phyloP scores from a whole-genome alignment of 2,113 vertebrate genomes.

The cattle (Bos taurus) region DNA sequence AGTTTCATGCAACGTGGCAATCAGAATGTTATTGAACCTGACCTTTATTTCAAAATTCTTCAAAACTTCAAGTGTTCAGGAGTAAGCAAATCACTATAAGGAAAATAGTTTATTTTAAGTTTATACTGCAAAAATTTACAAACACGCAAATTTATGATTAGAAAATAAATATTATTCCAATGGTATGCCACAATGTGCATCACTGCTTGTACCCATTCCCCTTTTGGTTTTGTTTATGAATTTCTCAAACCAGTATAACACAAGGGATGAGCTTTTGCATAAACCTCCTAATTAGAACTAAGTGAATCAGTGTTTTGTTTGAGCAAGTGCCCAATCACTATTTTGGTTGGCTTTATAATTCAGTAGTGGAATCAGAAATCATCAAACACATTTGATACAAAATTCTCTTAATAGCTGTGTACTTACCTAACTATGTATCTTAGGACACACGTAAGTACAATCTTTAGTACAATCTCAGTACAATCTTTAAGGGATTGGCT shows the following conservation, averaged over 20 bases:
- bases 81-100: neutral
- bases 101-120: neutral
- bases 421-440: neutral
- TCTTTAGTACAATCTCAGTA: no score
- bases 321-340: neutral
- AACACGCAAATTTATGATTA: neutral
- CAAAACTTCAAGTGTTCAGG: neutral
- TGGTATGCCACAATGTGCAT: neutral
- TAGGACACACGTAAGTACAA: neutral
- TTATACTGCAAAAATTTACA: neutral
- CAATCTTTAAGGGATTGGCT: neutral
- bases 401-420: neutral
- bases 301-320: neutral
- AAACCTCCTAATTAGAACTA: neutral
- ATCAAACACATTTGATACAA: neutral
- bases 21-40: neutral
- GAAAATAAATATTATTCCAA: constrained; percentile 22
- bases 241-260: constrained; percentile 17
- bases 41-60: neutral
- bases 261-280: neutral
- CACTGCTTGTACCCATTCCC: neutral
- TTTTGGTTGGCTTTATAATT: neutral
- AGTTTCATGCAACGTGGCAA: neutral
- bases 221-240: neutral
- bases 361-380: neutral